A percentile compares a stretch with the other conserved stretches of the same genome.
Evolutionary conservation across 2,113 vertebrate genomes (phyloP).

Genomic region (Chionomys nivalis): DNA sequence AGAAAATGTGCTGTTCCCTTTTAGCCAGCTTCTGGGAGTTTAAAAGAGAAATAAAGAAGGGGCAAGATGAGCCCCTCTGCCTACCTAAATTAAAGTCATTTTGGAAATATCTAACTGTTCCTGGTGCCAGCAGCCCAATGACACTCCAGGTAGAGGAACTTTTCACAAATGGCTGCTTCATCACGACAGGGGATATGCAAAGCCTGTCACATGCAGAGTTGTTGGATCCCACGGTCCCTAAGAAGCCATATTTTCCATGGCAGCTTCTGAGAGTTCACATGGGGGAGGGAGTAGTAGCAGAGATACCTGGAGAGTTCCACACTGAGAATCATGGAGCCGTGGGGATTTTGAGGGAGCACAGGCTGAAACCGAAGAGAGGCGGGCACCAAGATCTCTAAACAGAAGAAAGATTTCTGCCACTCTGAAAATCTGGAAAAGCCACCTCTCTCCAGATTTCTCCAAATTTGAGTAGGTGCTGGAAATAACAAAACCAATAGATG

Average conservation of each 20-base stretch:
- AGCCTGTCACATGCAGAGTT: not conserved
- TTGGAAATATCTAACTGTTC: not conserved
- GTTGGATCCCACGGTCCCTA: not conserved
- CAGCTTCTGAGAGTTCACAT: not conserved
- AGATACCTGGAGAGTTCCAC: not conserved
- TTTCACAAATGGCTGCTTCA: conserved; percentile 2
- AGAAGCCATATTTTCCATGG: not conserved
- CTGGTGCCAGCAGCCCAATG: conserved; percentile 14
- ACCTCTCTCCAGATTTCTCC: not conserved
- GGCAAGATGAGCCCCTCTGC: not conserved
- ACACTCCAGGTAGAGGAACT: conserved; percentile 18
- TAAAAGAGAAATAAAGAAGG: not conserved
- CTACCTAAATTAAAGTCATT: not conserved
- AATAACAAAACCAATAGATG: not conserved
- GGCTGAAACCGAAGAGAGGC: not conserved
- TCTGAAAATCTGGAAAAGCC: not conserved
- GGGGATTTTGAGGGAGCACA: not conserved
- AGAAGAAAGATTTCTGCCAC: not conserved
- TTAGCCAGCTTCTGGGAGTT: conserved; percentile 8
- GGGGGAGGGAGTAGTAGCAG: not conserved
- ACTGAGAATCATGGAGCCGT: not conserved
- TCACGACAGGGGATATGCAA: not conserved
- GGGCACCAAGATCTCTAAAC: not conserved
- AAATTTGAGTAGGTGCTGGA: not conserved
- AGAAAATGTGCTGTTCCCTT: not conserved